phyloP scores from a whole-genome alignment of 92 coral and sea anemone species.

The Isaurus tuberculatus region DNA sequence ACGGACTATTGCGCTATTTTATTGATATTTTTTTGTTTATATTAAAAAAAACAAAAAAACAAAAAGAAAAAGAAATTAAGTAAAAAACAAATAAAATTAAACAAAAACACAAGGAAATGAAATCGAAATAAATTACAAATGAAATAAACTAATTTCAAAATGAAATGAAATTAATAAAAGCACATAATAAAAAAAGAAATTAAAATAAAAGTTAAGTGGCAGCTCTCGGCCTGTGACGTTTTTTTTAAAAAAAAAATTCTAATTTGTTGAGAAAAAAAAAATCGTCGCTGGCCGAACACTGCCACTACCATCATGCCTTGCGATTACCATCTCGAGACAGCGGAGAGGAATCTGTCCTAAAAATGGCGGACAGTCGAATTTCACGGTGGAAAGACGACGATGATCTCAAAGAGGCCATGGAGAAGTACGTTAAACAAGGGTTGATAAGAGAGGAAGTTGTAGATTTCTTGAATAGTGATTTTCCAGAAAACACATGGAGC shows the following conservation, averaged over 20 bases:
- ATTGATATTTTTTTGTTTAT: too few relatives aligned
- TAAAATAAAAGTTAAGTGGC: constrained; percentile 43
- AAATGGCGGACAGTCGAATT: constrained; percentile 56
- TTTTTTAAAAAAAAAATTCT: constrained; percentile 18
- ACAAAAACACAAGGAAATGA: constrained; percentile 4
- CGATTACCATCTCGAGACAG: constrained; percentile 18
- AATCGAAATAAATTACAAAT: constrained; percentile 12
- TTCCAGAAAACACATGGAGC: constrained; percentile 61
- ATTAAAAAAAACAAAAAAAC: not conserved
- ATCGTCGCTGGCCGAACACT: constrained; percentile 51
- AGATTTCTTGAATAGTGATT: constrained; percentile 60
- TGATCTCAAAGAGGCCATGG: constrained; percentile 55
- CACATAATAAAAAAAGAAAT: constrained; percentile 34
- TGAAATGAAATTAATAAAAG: constrained; percentile 30
- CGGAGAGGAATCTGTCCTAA: constrained; percentile 29
- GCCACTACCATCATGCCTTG: constrained; percentile 68
- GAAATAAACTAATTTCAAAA: constrained; percentile 19
- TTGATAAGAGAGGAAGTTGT: constrained; percentile 55
- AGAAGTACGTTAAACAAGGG: constrained; percentile 56
- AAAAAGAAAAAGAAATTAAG: not conserved
- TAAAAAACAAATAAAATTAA: not conserved
- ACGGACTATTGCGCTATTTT: too few relatives aligned
- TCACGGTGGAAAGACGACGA: constrained; percentile 60
- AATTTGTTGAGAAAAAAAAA: constrained; percentile 20
- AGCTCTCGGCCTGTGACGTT: constrained; percentile 54